Evolutionary conservation across 2,888 invertebrate genomes (phyloP).

Genomic region (Lamproptera curius): DNA sequence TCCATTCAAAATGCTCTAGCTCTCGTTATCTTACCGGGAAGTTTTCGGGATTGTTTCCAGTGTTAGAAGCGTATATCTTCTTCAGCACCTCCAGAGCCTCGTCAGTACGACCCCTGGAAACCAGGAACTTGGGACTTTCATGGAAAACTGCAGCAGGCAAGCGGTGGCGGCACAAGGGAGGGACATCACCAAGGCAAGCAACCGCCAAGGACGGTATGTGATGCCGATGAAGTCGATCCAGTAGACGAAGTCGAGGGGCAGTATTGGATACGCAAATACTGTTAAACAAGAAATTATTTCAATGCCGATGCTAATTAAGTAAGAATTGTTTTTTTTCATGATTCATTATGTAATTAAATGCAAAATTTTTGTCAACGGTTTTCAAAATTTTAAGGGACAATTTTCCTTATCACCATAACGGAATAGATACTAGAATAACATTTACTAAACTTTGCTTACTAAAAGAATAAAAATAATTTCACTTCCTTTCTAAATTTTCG

Average conservation of each 20-base stretch:
- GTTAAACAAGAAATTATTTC: too few relatives aligned
- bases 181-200: slow-evolving; percentile 82
- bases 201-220: slow-evolving; percentile 85
- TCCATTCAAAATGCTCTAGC: slow-evolving; percentile 7
- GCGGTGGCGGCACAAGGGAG: slow-evolving; percentile 81
- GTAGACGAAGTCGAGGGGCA: slow-evolving; percentile 77
- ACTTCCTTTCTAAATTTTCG: too few relatives aligned
- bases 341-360: too few relatives aligned
- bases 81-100: slow-evolving; percentile 74
- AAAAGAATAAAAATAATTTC: too few relatives aligned
- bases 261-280: slow-evolving; percentile 83
- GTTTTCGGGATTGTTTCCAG: slow-evolving; percentile 49
- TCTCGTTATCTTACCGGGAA: slow-evolving; percentile 50
- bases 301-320: too few relatives aligned
- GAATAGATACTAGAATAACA: too few relatives aligned
- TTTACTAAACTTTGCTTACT: too few relatives aligned
- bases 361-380: too few relatives aligned
- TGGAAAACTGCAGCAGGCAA: slow-evolving; percentile 78
- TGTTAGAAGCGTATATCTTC: slow-evolving; percentile 58
- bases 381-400: too few relatives aligned
- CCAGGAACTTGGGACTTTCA: slow-evolving; percentile 88
- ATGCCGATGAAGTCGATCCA: slow-evolving; percentile 69
- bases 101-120: slow-evolving; percentile 76
- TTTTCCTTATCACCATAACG: too few relatives aligned
- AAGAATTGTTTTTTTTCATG: too few relatives aligned